Evolutionary conservation across 2,888 invertebrate species (phyloP), one percentile per base, ranked within the genome.

Genomic region (Pomacea canaliculata): DNA sequence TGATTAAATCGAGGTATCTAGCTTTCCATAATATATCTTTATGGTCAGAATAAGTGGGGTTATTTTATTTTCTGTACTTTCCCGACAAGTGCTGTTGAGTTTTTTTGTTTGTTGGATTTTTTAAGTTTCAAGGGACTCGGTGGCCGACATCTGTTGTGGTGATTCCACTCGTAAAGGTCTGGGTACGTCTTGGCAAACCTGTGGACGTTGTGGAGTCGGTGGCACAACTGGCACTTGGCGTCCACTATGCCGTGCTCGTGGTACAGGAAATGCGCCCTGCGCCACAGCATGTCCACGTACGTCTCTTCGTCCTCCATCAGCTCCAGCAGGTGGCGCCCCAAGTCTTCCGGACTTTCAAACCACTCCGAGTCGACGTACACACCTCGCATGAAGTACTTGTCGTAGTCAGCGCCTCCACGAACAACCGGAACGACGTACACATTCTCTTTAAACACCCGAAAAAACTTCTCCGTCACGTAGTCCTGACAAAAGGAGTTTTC

Each of bases 401-500:
- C 70, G 72, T 82, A 79, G 70, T 76, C 72, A 49, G 76, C 80
- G 13, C 76, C 78, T 19, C 79, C 80, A 49, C 78, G 60, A 10
- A 78, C 80, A 3, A 79, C 73, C 1, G 78, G 71, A 19, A 80
- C 48, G 59, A 80, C 78, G 59, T 69, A 65, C 46, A 73, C 59
- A 10, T 63, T 56, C 16, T 73, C 51, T 27, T 2, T 18, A 8
- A 63, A 63, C n/a, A 71, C 23, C n/a, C 48, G 10, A 51, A 76
- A 79, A 72, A 76, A 79, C 48, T 81, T 79, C 60, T 81, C 80
- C 18, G 81, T 79, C 16, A 81, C 72, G 65, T 81, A 80, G 60
- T 77, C 79, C 51, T 66, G 56, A 73, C 80, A 80, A 3, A 81
- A 51, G 23, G 76, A 72, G 73, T 79, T 81, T 67, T 81, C 81